Evolutionary conservation across 2,797 vertebrate species (phyloP).

Genomic region (Spinibarbus caldwelli): DNA sequence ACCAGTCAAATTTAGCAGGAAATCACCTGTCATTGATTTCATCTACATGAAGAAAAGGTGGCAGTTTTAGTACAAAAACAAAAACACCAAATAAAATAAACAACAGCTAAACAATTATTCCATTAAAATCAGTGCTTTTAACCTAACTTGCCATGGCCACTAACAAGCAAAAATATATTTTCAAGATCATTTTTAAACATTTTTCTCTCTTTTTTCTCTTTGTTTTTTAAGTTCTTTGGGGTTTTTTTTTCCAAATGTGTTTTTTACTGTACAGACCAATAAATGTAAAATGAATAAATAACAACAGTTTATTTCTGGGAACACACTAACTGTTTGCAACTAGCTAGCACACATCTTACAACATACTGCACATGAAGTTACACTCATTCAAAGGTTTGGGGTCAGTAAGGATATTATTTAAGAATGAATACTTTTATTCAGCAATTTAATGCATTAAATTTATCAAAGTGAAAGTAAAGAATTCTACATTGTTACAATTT

Average conservation of each 20-base stretch:
- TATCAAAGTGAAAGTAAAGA: too few relatives aligned
- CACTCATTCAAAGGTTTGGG: background rate
- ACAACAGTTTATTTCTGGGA: background rate
- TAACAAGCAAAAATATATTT: background rate
- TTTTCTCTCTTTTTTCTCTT: background rate
- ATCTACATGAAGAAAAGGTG: conserved; percentile 69
- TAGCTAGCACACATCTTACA: background rate
- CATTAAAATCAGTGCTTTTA: background rate
- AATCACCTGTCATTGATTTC: conserved; percentile 78
- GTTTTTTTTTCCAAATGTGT: conserved; percentile 56
- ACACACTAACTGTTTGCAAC: background rate
- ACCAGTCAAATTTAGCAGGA: conserved; percentile 87
- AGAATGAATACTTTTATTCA: too few relatives aligned
- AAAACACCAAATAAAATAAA: background rate
- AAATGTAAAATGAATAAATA: conserved; percentile 76
- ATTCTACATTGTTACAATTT: too few relatives aligned
- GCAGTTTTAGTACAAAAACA: background rate
- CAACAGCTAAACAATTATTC: background rate
- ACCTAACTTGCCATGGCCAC: background rate
- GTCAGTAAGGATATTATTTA: too few relatives aligned
- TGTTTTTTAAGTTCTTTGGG: too few relatives aligned
- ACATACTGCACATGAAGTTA: background rate
- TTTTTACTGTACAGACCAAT: conserved; percentile 88
- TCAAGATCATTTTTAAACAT: background rate
- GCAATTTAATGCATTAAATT: too few relatives aligned